Conservation (phyloP, 2,888 invertebrate species). For the Sisyra terminalis region DNA sequence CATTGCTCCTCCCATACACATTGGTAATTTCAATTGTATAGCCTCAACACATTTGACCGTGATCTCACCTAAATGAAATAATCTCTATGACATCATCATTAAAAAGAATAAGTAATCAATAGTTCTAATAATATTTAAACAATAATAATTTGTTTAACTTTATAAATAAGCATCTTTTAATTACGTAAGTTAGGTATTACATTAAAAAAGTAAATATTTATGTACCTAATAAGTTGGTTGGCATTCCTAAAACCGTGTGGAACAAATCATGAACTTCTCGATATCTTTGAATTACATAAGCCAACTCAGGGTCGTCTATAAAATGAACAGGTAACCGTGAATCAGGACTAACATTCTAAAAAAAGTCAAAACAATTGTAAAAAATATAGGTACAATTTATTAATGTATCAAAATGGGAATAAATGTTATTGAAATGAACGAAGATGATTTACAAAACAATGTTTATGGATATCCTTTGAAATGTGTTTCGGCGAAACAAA, state of each 20-base stretch:
- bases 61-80: constrained; percentile 44
- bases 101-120: neutral
- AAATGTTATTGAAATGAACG: neutral
- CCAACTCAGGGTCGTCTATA: constrained; percentile 73
- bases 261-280: constrained; percentile 93
- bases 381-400: constrained; percentile 29
- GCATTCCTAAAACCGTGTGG: constrained; percentile 84
- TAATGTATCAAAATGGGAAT: too few species aligned
- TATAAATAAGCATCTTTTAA: neutral
- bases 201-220: neutral
- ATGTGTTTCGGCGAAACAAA: too few species aligned
- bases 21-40: constrained; percentile 84
- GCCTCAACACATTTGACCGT: constrained; percentile 97
- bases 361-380: constrained; percentile 8
- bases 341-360: constrained; percentile 79
- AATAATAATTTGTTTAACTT: neutral
- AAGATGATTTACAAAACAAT: neutral
- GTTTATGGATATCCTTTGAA: too few species aligned
- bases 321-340: constrained; percentile 79
- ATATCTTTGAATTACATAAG: constrained; percentile 95
- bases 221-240: constrained; percentile 74
- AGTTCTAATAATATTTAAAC: neutral
- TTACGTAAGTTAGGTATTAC: neutral
- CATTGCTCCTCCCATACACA: constrained; percentile 87
- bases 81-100: neutral